These are phyloP conservation scores for Neodiprion fabricii DNA, from an alignment of 1,140 invertebrate genomes.

Conservation along the genomic window DNA sequence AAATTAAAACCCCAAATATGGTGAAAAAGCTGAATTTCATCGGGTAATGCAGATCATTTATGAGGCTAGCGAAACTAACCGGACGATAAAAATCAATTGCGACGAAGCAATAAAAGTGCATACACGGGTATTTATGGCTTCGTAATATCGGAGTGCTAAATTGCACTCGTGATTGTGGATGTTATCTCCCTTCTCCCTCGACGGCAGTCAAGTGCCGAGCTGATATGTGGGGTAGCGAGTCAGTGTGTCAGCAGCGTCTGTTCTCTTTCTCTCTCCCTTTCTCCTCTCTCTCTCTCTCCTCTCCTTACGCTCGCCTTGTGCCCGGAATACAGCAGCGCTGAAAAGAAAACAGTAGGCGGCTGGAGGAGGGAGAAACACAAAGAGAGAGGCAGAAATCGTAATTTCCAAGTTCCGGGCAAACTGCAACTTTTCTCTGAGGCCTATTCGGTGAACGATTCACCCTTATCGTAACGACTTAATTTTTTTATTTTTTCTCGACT, in stretches of 20 bases:
- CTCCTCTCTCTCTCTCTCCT: constrained; percentile 26
- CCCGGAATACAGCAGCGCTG: not conserved
- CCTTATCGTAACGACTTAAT: too few species aligned
- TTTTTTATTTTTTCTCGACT: too few species aligned
- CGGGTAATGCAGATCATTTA: too few species aligned
- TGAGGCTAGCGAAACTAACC: too few species aligned
- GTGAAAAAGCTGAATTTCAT: too few species aligned
- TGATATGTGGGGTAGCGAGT: constrained; percentile 63
- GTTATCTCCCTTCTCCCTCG: constrained; percentile 20
- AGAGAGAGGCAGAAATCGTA: not conserved
- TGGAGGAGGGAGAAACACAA: not conserved
- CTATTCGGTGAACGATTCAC: not conserved
- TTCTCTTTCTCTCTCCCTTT: constrained; percentile 49
- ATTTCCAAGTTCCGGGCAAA: not conserved
- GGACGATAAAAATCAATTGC: too few species aligned
- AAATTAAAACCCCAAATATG: too few species aligned
- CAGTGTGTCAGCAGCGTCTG: constrained; percentile 60
- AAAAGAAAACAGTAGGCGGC: not conserved
- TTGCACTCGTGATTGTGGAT: not conserved
- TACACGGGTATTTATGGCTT: too few species aligned
- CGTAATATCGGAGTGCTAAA: not conserved
- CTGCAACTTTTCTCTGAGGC: not conserved
- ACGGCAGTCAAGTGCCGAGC: constrained; percentile 25
- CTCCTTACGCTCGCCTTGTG: constrained; percentile 15
- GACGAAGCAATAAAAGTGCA: too few species aligned